Base-by-base conservation (phyloP, 2,888 invertebrate species). In the Pomacea canaliculata region DNA sequence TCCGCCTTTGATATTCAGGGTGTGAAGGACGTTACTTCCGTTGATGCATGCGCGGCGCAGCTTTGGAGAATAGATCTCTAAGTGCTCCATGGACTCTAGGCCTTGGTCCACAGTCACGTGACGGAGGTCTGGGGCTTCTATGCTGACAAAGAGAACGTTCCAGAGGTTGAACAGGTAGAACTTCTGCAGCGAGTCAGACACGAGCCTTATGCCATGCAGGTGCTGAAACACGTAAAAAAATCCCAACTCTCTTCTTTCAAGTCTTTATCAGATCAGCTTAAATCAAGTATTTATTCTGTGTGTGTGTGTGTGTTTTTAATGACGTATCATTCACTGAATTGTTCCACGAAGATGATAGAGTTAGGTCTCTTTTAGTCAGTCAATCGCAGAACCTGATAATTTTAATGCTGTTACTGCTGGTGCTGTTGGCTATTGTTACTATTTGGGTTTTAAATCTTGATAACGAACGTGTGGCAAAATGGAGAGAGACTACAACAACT, bases 161-260 rank as follows among this genome's bases (percentile, higher is more conserved):
- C 86, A 85, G 16, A 85, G 76, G 75, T 85, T 86, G 80, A 83
- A 85, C 19, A 86, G 80, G 77, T 83, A 86, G 69, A 85, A 77
- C 72, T 85, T 86, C 78, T 85, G 85, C 7, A 86, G 80, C 10
- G 85, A 85, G 46, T 78, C 78, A 0, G 85, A 85, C 49, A 83
- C 77, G 59, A 86, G 77, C 37, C 86, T 81, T 37, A 86, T 84
- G 10, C 86, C 86, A 76, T 85, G 83, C 8, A 86, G 83, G 65
- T 83, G 82, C 86, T 86, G 82, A 48, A 59, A 65, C 69, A 63
- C 9, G 59, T 23, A 48, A 62, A 60, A 69, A 12, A 19, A 51
- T 23, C 9, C 9, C 4, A 70, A 18, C 7, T 16, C 19, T 12
- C 59, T 8, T 60, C 46, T 12, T 37, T 62, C n/a, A 19, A n/a